A percentile compares a stretch with the other conserved stretches of the same genome.
Evolutionary conservation across 2,888 invertebrate genomes (phyloP).

Genomic region (Dione juno): DNA sequence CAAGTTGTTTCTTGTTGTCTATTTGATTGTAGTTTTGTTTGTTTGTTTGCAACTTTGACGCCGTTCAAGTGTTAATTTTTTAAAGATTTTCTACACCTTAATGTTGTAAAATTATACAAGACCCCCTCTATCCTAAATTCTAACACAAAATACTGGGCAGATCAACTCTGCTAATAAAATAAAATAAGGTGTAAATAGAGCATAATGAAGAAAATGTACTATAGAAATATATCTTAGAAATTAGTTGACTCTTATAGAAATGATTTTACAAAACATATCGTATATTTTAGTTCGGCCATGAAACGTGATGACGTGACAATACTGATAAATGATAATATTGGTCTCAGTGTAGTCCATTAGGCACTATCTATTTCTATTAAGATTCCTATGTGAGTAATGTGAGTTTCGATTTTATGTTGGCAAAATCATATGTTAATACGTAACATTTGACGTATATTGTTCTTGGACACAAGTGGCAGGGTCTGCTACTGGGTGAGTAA

Average conservation of each 20-base stretch:
- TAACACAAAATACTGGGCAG: too few species aligned
- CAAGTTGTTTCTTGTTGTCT: too few species aligned
- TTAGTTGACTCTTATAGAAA: not conserved
- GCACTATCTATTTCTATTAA: conserved; percentile 49
- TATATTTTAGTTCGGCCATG: conserved; percentile 44
- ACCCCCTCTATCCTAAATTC: too few species aligned
- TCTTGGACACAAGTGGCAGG: conserved; percentile 42
- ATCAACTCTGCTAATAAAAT: too few species aligned
- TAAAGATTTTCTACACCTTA: too few species aligned
- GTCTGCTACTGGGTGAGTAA: conserved; percentile 46
- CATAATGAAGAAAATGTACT: not conserved
- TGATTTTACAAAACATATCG: conserved; percentile 45
- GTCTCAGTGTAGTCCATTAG: conserved; percentile 34
- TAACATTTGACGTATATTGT: conserved; percentile 39
- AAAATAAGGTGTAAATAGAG: not conserved
- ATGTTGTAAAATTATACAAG: too few species aligned
- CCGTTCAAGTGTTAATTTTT: too few species aligned
- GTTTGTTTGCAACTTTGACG: too few species aligned
- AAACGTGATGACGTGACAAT: conserved; percentile 16
- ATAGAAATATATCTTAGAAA: not conserved
- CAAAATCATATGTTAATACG: conserved; percentile 35
- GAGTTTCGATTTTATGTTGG: conserved; percentile 35
- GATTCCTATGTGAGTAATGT: conserved; percentile 38
- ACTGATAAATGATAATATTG: conserved; percentile 21
- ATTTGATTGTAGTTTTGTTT: too few species aligned